A percentile compares a stretch with the other conserved stretches of the same genome.
phyloP scores from a whole-genome alignment of 2,888 invertebrate species.

The Tortrix viridana region DNA sequence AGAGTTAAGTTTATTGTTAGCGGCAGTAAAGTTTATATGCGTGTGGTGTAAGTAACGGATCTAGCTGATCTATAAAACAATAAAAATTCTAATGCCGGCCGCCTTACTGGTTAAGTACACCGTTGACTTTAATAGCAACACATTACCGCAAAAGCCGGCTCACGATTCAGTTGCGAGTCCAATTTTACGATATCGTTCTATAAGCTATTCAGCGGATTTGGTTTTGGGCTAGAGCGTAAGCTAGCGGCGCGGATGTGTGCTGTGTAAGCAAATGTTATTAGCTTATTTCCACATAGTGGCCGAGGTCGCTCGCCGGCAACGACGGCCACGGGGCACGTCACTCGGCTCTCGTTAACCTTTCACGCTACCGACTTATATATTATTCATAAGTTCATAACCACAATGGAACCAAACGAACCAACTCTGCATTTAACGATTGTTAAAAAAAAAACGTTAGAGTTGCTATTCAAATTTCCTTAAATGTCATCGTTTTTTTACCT shows the following conservation, averaged over 20 bases:
- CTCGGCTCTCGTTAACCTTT: conserved; percentile 71
- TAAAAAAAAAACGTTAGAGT: too few species aligned
- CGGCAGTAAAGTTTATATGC: conserved; percentile 13
- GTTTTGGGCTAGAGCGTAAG: not conserved
- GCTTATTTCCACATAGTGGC: conserved; percentile 23
- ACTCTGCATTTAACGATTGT: conserved; percentile 15
- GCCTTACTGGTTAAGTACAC: not conserved
- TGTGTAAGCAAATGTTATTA: conserved; percentile 1
- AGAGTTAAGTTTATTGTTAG: conserved; percentile 25
- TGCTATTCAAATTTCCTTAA: too few species aligned
- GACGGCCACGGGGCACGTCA: conserved; percentile 51
- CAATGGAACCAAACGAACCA: conserved; percentile 49
- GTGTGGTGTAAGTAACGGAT: conserved; percentile 16
- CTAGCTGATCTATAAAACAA: conserved; percentile 2
- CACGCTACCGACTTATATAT: conserved; percentile 68
- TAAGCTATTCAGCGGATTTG: too few species aligned
- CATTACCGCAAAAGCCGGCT: not conserved
- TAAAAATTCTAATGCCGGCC: not conserved
- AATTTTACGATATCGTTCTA: not conserved
- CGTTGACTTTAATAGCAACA: not conserved
- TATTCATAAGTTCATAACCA: conserved; percentile 57
- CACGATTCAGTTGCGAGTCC: not conserved
- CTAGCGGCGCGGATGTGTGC: conserved; percentile 2
- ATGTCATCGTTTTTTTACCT: too few species aligned
- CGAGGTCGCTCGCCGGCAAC: conserved; percentile 7